A percentile compares a stretch with the other conserved stretches of the same genome.
These are phyloP conservation scores for Oreohelix idahoensis DNA, from an alignment of 1,140 invertebrate genomes.

Conservation along the genomic window DNA sequence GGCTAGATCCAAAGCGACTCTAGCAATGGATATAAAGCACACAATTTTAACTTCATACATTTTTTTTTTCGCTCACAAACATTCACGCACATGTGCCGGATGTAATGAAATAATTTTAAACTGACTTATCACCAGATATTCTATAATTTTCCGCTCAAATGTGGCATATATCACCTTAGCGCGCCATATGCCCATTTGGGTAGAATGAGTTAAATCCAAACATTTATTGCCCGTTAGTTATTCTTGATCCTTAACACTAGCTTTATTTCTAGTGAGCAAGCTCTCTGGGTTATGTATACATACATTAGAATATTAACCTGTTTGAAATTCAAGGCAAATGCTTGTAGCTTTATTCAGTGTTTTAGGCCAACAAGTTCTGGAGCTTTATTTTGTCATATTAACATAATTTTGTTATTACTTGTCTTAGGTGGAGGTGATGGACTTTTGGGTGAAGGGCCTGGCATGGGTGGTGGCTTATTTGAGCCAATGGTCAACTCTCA, in stretches of 20 bases:
- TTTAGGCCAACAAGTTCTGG: background rate
- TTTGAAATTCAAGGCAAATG: background rate
- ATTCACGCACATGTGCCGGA: too few relatives aligned
- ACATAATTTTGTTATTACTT: background rate
- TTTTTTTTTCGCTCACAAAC: too few relatives aligned
- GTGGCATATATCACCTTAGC: too few relatives aligned
- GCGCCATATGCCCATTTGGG: too few relatives aligned
- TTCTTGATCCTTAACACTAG: background rate
- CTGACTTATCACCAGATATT: too few relatives aligned
- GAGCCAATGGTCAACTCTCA: constrained; percentile 22
- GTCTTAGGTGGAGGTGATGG: constrained; percentile 6
- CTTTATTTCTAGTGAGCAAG: background rate
- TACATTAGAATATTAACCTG: background rate
- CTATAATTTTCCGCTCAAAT: too few relatives aligned
- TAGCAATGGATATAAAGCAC: too few relatives aligned
- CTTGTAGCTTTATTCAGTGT: background rate
- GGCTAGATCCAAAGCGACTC: too few relatives aligned
- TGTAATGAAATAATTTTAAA: too few relatives aligned
- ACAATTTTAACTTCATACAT: too few relatives aligned
- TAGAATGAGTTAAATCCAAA: too few relatives aligned
- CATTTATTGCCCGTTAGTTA: too few relatives aligned
- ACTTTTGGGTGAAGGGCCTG: constrained; percentile 26
- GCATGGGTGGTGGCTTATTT: constrained; percentile 6
- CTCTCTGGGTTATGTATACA: background rate
- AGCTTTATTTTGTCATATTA: background rate